phyloP scores from a whole-genome alignment of 1,140 invertebrate genomes.

The Myzus persicae region DNA sequence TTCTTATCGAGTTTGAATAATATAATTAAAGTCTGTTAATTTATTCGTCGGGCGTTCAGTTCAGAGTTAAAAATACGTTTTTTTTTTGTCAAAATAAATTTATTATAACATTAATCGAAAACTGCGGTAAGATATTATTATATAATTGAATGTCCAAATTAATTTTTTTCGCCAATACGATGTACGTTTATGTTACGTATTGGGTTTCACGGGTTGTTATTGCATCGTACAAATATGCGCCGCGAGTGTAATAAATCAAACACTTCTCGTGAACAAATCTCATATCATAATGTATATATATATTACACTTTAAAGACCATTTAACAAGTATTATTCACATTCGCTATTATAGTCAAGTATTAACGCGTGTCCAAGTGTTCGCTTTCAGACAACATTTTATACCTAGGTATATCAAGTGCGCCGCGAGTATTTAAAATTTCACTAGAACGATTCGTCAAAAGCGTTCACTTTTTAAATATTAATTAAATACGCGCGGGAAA shows the following conservation, averaged over 20 bases:
- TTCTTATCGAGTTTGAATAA: neutral
- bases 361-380: neutral
- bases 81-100: neutral
- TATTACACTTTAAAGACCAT: neutral
- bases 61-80: neutral
- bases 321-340: too few species aligned
- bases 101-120: neutral
- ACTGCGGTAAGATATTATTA: neutral
- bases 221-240: neutral
- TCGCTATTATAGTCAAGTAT: neutral
- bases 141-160: neutral
- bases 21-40: conserved; percentile 10
- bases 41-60: neutral
- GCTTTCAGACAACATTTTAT: neutral
- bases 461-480: conserved; percentile 2
- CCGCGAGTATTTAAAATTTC: neutral
- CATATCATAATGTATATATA: neutral
- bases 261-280: neutral
- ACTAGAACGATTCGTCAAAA: neutral
- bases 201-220: neutral
- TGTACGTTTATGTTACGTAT: neutral
- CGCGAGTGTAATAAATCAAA: neutral
- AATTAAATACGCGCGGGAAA: neutral
- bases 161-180: neutral
- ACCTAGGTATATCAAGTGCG: too few species aligned